Evolutionary conservation across 2,797 vertebrate species (phyloP), one percentile per base, ranked within the genome.

Genomic region (Paedocypris micromegethes): DNA sequence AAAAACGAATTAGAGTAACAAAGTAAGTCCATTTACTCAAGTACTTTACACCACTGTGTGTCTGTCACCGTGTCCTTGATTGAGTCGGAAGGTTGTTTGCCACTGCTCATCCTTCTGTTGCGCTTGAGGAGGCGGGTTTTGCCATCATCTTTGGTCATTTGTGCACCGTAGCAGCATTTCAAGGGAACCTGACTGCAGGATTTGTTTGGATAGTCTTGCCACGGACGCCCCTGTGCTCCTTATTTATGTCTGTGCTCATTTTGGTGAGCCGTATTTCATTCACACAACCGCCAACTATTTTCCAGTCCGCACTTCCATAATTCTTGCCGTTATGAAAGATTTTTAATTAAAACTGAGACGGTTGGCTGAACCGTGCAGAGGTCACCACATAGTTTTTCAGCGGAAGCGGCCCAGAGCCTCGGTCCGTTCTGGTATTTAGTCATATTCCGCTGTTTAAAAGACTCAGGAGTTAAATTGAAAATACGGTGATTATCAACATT

Each of bases 331-430:
- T 77, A 66, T 84, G 86, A 88, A 86, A 84, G 82, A 83, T 83
- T 87, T 87, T 88, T 86, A 87, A 89, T 88, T 89, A 87, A 88
- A 87, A 82, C 83, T 74, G 83, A 83, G 83, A 83, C 61, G 78
- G 80, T 84, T 85, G 79, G 83, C 81, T 85, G 77, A 77, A 67
- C 82, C 46, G 77, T 64, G 70, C 79, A 77, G 76, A 80, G 83
- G 87, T 88, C 82, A 79, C 72, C 5, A 42, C 56, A 51, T 85
- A 81, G 80, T 82, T 85, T 82, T 75, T 79, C 74, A 56, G 76
- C 47, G 4, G 68, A 81, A 73, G 77, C 67, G 37, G 72, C 56
- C 2, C 74, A 59, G 63, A 67, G 57, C 66, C 59, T 70, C 64
- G 5, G 44, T 43, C 49, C 7, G 45, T 77, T 66, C 77, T 78